These are phyloP conservation scores for Sitta europaea DNA, from an alignment of 2,113 vertebrate genomes.

Conservation along the genomic window DNA sequence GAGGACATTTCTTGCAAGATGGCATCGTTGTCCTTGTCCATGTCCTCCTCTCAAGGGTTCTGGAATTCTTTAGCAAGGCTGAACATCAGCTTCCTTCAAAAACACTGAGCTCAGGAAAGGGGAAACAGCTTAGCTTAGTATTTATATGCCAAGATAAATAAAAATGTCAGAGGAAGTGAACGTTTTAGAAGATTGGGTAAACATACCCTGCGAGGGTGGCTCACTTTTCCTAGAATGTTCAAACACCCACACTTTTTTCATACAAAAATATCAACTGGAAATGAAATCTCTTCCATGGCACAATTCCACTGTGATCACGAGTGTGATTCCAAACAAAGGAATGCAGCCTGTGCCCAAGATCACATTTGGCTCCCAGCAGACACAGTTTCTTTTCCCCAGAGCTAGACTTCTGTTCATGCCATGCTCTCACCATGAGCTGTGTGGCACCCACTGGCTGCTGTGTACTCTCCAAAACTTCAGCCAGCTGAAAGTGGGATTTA, in stretches of 20 bases:
- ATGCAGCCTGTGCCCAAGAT: not conserved
- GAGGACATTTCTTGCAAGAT: not conserved
- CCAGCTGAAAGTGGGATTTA: not conserved
- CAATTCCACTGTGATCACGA: not conserved
- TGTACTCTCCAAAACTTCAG: not conserved
- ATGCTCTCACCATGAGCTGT: accelerated
- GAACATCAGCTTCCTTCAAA: not conserved
- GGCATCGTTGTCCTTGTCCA: not conserved
- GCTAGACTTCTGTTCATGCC: not conserved
- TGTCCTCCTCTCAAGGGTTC: not conserved
- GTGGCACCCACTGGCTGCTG: not conserved
- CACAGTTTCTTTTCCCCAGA: not conserved
- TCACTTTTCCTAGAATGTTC: not conserved
- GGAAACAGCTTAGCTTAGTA: not conserved
- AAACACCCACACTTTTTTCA: not conserved
- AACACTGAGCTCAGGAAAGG: not conserved
- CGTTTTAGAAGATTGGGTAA: not conserved
- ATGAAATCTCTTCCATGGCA: not conserved
- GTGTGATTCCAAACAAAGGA: not conserved
- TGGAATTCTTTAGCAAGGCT: not conserved
- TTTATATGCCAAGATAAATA: constrained; percentile 43
- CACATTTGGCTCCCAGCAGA: not conserved
- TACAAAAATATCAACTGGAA: not conserved
- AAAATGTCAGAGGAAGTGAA: constrained; percentile 19
- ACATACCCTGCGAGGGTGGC: not conserved